Conservation (phyloP, 2,113 vertebrate genomes). For the Rhadina sibilatrix region DNA sequence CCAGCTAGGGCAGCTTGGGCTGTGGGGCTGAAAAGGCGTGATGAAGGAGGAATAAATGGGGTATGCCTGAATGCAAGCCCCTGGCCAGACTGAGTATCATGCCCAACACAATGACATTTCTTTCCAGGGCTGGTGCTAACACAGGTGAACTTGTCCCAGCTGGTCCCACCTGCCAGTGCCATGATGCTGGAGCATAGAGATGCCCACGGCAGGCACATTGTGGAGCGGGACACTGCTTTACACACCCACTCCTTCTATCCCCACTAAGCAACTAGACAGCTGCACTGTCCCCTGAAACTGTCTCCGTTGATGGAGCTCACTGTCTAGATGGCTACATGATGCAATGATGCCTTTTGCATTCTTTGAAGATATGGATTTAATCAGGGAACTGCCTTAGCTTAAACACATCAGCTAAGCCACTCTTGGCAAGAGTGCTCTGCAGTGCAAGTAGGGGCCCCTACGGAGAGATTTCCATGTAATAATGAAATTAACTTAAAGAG, state of each 20-base stretch:
- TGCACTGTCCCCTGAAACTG: not conserved
- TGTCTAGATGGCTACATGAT: not conserved
- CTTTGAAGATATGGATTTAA: not conserved
- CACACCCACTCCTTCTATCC: accelerated
- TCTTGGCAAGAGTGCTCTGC: not conserved
- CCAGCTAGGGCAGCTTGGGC: not conserved
- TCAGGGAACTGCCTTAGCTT: not conserved
- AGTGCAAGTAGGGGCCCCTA: not conserved
- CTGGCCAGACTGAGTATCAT: not conserved
- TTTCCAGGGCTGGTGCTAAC: not conserved
- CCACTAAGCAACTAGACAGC: not conserved
- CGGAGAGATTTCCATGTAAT: not conserved
- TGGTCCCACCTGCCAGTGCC: not conserved
- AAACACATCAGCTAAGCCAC: not conserved
- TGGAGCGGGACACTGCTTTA: not conserved
- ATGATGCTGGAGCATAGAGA: not conserved
- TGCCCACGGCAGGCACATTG: not conserved
- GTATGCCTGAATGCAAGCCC: not conserved
- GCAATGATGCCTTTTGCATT: not conserved
- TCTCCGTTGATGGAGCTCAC: not conserved
- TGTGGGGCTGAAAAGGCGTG: not conserved
- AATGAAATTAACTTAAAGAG: not conserved
- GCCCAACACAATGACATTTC: not conserved
- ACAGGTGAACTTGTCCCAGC: not conserved
- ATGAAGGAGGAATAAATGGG: not conserved